These are phyloP conservation scores for Poecile montanus DNA, from an alignment of 2,797 vertebrate genomes.

Conservation along the genomic window DNA sequence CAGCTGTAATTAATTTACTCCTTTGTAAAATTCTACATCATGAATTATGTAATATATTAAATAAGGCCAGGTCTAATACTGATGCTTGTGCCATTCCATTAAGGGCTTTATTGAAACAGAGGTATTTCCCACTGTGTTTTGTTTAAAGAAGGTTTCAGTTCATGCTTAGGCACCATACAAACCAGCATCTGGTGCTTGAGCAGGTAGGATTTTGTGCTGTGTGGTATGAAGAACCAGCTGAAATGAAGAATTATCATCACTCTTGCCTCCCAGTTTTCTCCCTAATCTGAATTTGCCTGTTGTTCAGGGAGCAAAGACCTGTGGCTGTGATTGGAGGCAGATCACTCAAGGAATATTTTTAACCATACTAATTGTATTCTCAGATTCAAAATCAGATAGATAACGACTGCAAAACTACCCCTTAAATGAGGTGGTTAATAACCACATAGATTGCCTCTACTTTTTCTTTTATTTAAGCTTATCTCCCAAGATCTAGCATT, in stretches of 20 bases:
- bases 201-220: neutral
- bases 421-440: neutral
- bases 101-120: neutral
- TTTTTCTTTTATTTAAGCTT: neutral
- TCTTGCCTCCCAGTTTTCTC: neutral
- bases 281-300: neutral
- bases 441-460: neutral
- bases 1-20: conserved; percentile 30
- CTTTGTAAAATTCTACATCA: conserved; percentile 29
- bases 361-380: neutral
- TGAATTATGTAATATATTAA: conserved; percentile 50
- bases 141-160: neutral
- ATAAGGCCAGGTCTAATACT: neutral
- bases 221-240: neutral
- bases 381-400: neutral
- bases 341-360: neutral
- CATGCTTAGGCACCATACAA: neutral
- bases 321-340: neutral
- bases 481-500: neutral
- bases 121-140: neutral
- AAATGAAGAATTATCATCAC: neutral
- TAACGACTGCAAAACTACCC: neutral
- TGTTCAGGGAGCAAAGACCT: neutral
- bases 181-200: neutral
- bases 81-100: neutral